Conservation (phyloP, 2,113 vertebrate genomes). For the Pandion haliaetus region DNA sequence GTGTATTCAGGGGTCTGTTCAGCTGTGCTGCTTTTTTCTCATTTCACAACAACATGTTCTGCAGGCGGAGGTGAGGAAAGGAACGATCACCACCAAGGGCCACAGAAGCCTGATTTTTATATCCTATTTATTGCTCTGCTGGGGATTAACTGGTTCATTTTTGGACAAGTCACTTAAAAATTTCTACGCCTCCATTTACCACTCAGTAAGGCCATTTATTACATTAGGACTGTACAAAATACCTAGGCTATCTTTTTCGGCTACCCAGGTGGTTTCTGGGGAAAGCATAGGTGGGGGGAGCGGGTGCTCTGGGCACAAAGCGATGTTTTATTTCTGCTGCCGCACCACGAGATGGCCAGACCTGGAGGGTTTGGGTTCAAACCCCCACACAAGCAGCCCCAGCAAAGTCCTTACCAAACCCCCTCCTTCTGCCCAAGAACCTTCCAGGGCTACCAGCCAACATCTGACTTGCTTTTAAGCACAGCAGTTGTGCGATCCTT, state of each 20-base stretch:
- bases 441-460: not conserved
- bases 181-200: not conserved
- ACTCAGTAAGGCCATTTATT: not conserved
- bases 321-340: not conserved
- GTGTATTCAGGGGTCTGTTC: not conserved
- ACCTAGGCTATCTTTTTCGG: not conserved
- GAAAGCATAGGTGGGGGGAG: not conserved
- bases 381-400: not conserved
- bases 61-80: not conserved
- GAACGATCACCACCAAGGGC: not conserved
- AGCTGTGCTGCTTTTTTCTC: not conserved
- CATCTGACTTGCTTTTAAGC: not conserved
- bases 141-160: not conserved
- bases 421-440: not conserved
- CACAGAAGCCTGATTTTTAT: not conserved
- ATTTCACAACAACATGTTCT: rapidly evolving
- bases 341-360: not conserved
- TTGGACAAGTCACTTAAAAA: not conserved
- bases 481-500: not conserved
- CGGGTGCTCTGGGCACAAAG: not conserved
- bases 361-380: not conserved
- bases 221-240: not conserved
- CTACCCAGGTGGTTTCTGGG: not conserved
- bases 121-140: not conserved
- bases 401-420: not conserved